Evolutionary conservation across 2,113 vertebrate species (phyloP).

Genomic region (Lophochroa leadbeateri): DNA sequence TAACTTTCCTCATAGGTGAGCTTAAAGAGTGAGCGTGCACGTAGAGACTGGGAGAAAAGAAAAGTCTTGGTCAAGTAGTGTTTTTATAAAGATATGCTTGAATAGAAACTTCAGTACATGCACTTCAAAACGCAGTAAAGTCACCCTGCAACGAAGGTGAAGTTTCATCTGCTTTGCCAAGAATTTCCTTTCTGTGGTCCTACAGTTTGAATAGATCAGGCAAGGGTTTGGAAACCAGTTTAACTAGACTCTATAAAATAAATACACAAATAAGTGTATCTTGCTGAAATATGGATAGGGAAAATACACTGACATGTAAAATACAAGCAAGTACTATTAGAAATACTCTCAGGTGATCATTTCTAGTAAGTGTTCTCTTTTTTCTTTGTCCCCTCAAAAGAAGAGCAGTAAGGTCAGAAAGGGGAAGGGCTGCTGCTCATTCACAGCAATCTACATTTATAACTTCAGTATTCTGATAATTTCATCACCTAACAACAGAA

Average conservation of each 20-base stretch:
- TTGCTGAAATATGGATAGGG: not conserved
- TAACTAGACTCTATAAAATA: slow-evolving; percentile 27
- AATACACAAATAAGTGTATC: not conserved
- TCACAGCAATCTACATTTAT: not conserved
- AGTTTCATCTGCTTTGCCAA: not conserved
- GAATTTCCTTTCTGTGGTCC: slow-evolving; percentile 11
- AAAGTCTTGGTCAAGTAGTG: not conserved
- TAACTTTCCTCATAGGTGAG: not conserved
- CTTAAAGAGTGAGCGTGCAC: not conserved
- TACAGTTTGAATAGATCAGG: not conserved
- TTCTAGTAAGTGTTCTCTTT: not conserved
- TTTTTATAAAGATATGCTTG: not conserved
- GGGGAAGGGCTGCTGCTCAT: not conserved
- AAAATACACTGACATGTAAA: not conserved
- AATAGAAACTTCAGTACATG: slow-evolving; percentile 26
- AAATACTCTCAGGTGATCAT: rapidly evolving
- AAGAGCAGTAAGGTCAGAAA: not conserved
- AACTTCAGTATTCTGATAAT: not conserved
- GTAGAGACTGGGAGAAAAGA: not conserved
- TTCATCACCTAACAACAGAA: not conserved
- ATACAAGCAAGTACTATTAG: not conserved
- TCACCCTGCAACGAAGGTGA: not conserved
- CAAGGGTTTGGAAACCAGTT: slow-evolving; percentile 59
- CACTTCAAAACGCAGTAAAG: not conserved
- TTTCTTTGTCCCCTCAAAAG: not conserved